These are phyloP conservation scores for Helleia helle DNA, from an alignment of 2,888 invertebrate genomes.

Conservation along the genomic window DNA sequence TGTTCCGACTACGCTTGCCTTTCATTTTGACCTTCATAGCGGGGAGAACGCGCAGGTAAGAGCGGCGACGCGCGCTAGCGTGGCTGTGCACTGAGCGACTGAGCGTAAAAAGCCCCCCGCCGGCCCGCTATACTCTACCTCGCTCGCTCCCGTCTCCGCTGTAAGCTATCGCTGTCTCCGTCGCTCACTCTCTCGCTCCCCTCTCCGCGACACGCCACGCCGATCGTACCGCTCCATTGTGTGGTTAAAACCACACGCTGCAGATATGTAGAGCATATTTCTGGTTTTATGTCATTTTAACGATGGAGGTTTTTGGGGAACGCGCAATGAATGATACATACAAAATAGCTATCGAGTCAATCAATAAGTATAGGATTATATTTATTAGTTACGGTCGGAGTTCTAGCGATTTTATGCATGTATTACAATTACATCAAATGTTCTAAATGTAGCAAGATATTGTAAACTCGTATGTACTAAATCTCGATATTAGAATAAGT, in stretches of 20 bases:
- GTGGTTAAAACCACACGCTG: background rate
- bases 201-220: conserved; percentile 35
- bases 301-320: background rate
- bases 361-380: background rate
- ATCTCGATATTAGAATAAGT: too few species aligned
- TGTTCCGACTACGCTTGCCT: conserved; percentile 52
- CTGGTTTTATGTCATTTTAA: conserved; percentile 13
- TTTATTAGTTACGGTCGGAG: background rate
- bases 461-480: too few species aligned
- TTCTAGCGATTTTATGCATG: background rate
- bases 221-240: conserved; percentile 14
- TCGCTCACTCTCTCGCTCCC: conserved; percentile 28
- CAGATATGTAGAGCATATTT: conserved; percentile 1
- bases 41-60: conserved; percentile 42
- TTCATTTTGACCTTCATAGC: conserved; percentile 47
- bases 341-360: background rate
- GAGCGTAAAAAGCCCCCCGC: conserved; percentile 28
- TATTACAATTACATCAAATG: too few species aligned
- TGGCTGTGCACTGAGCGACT: conserved; percentile 37
- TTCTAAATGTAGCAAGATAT: background rate
- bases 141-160: conserved; percentile 34
- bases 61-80: conserved; percentile 33
- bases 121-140: conserved; percentile 26
- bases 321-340: background rate
- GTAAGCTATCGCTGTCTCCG: background rate